These are phyloP conservation scores for Periophthalmus magnuspinnatus DNA, from an alignment of 2,797 vertebrate species.

Conservation along the genomic window DNA sequence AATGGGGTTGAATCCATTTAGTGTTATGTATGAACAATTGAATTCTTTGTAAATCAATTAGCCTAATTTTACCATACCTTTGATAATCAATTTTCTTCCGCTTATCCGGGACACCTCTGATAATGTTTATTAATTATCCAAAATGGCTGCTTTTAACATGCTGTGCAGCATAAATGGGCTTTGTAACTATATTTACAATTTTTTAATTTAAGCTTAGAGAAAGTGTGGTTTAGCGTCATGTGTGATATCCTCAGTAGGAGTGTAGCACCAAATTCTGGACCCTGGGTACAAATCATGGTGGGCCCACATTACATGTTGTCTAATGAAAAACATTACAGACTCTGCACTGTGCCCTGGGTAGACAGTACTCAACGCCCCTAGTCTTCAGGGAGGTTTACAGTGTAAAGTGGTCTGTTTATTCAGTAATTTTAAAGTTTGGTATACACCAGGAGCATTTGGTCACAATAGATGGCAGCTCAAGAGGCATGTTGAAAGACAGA, in stretches of 20 bases:
- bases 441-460: background rate
- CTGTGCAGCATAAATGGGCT: background rate
- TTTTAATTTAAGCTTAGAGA: background rate
- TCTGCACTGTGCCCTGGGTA: too few relatives aligned
- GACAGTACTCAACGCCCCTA: too few relatives aligned
- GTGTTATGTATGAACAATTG: background rate
- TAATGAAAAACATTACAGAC: too few relatives aligned
- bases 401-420: background rate
- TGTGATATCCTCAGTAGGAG: background rate
- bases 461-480: conserved; percentile 26
- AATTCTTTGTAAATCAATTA: background rate
- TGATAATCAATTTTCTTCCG: too few relatives aligned
- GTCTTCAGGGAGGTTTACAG: background rate
- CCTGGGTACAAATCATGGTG: too few relatives aligned
- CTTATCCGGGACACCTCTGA: too few relatives aligned
- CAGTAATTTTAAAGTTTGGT: background rate
- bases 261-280: too few relatives aligned
- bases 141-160: background rate
- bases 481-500: conserved; percentile 18
- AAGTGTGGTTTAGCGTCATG: background rate
- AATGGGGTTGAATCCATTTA: background rate
- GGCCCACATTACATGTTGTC: too few relatives aligned
- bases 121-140: background rate
- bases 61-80: background rate
- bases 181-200: background rate